phyloP scores from a whole-genome alignment of 92 coral and sea anemone species.

The Anthopleura xanthogrammica region DNA sequence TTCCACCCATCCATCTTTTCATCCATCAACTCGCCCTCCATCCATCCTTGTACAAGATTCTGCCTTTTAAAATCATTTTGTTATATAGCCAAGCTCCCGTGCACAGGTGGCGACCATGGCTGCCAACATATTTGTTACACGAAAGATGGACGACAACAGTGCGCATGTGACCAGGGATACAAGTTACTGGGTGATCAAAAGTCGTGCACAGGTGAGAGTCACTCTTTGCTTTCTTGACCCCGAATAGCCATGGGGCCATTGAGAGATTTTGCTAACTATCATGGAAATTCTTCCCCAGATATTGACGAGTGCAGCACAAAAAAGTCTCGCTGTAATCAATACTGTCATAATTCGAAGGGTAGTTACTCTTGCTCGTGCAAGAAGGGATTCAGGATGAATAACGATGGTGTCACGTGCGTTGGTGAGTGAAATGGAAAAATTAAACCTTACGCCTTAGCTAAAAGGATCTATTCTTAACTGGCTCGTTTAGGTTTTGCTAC shows the following conservation, averaged over 20 bases:
- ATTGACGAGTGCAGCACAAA: slow-evolving; percentile 4
- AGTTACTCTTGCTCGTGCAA: background rate
- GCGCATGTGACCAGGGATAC: slow-evolving; percentile 1
- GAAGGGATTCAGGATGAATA: slow-evolving; percentile 1
- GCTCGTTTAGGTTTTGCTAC: no score
- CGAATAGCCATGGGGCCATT: no score
- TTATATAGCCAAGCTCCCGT: background rate
- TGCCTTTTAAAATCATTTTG: no score
- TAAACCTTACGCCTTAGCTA: no score
- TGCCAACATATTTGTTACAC: slow-evolving; percentile 1
- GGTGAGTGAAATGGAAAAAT: background rate
- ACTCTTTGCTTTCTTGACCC: no score
- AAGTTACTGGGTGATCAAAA: background rate
- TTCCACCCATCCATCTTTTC: no score
- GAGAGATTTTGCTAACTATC: no score
- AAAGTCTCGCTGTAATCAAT: background rate
- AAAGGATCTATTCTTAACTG: no score
- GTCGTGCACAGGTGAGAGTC: background rate
- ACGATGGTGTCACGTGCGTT: slow-evolving; percentile 1
- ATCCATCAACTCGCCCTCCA: no score
- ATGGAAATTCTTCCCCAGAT: background rate
- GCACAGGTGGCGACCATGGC: background rate
- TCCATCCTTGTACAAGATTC: no score
- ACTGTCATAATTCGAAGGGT: background rate
- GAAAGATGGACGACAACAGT: background rate